Evolutionary conservation across 1,140 invertebrate genomes (phyloP).

Genomic region (Nymphalis io): DNA sequence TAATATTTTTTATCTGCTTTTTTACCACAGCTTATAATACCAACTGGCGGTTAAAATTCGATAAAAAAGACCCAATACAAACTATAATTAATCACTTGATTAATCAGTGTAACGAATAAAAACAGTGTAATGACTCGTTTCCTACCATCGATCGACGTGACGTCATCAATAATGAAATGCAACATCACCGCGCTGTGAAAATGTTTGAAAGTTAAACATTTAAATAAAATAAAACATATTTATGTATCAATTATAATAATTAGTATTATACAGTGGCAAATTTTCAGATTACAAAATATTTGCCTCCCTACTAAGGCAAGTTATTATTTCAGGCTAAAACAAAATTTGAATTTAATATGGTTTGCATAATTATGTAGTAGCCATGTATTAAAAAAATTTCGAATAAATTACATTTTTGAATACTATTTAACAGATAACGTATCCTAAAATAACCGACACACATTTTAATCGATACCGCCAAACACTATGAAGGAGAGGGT

Average conservation of each 20-base stretch:
- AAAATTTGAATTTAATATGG: too few species aligned
- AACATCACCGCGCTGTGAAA: slow-evolving; percentile 57
- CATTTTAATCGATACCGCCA: slow-evolving; percentile 60
- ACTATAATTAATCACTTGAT: slow-evolving; percentile 79
- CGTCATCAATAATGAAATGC: slow-evolving; percentile 73
- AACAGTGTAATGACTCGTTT: slow-evolving; percentile 78
- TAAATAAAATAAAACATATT: neutral
- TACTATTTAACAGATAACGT: slow-evolving; percentile 7
- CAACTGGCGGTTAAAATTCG: slow-evolving; percentile 39
- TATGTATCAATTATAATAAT: neutral
- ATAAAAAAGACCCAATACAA: slow-evolving; percentile 69
- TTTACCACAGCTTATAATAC: slow-evolving; percentile 40
- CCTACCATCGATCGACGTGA: slow-evolving; percentile 73
- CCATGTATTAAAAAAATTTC: neutral
- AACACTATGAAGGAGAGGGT: slow-evolving; percentile 65
- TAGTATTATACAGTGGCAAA: neutral
- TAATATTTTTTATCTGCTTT: slow-evolving; percentile 31
- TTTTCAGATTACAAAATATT: too few species aligned
- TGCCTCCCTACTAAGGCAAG: too few species aligned
- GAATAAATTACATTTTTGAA: neutral
- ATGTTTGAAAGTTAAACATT: neutral
- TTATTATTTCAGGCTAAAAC: too few species aligned
- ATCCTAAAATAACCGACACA: slow-evolving; percentile 28
- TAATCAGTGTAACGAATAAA: slow-evolving; percentile 80
- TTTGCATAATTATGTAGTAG: neutral